Evolutionary conservation across 2,113 vertebrate species (phyloP).

Genomic region (Prunella fulvescens): DNA sequence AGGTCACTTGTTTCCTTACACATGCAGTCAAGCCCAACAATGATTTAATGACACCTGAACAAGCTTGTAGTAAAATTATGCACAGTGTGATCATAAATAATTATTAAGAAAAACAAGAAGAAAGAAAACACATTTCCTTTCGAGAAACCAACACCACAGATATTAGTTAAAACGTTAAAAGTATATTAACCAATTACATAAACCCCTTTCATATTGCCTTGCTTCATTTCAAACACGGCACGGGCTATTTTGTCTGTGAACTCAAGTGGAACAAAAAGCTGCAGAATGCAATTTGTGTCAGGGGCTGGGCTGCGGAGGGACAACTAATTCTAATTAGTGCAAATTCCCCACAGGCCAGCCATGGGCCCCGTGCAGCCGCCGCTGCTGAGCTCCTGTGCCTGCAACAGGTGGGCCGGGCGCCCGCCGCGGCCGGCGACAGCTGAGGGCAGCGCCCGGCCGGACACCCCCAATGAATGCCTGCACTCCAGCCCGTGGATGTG

Average conservation of each 20-base stretch:
- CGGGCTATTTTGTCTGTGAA: conserved; percentile 85
- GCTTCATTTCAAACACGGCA: conserved; percentile 82
- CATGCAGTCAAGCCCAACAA: conserved; percentile 57
- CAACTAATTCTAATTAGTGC: conserved; percentile 87
- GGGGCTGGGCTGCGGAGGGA: conserved; percentile 80
- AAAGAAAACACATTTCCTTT: conserved; percentile 63
- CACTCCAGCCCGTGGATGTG: conserved; percentile 70
- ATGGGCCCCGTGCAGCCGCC: conserved; percentile 68
- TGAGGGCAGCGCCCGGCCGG: conserved; percentile 71
- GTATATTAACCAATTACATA: conserved; percentile 80
- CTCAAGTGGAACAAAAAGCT: conserved; percentile 85
- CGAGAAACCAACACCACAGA: conserved; percentile 60
- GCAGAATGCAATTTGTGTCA: conserved; percentile 87
- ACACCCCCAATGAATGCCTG: conserved; percentile 77
- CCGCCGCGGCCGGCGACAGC: conserved; percentile 67
- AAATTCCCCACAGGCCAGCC: conserved; percentile 77
- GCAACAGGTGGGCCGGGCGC: conserved; percentile 79
- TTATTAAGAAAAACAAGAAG: conserved; percentile 64
- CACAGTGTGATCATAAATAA: conserved; percentile 60
- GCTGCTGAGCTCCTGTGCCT: conserved; percentile 62
- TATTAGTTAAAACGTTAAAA: conserved; percentile 80
- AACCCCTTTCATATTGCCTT: conserved; percentile 83
- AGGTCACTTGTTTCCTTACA: conserved; percentile 75
- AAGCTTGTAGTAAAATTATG: conserved; percentile 66
- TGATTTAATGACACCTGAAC: conserved; percentile 72